Base-by-base conservation (phyloP, 2,888 invertebrate genomes). In the Drosophila leonis region DNA sequence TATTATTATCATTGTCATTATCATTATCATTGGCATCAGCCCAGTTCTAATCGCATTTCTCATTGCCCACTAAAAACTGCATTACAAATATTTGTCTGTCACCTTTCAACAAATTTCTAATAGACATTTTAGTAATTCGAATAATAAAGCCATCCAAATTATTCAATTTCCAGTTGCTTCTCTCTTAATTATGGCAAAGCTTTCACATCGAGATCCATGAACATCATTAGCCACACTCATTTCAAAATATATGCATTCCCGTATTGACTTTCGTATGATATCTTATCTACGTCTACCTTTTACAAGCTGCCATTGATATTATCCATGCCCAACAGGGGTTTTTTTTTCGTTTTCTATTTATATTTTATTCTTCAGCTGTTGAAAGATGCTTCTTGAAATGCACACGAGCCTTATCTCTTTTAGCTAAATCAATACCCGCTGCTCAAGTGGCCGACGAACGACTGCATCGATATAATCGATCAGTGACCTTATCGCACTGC, bases 401-500 rank as follows among this genome's bases (percentile, higher is more conserved):
- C 42, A 33, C 48, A 24, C 27, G 10, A 9, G 12, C 8, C 49
- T 70, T 70, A 71, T 70, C 69, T 41, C 15, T 48, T 41, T 29
- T 27, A 31, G 39, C 18, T 71, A 62, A 64, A 64, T 68, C 69
- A 55, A 75, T 56, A 72, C 54, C 65, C 72, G 77, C 77, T 61
- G 35, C 29, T 59, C 78, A 57, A 69, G 60, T 68, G 59, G 24
- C 9, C n/a, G 33, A 41, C 46, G 33, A 42, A 13, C 24, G 37
- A 33, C 49, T 49, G 31, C 35, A 44, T 54, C 56, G 73, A 41
- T 72, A 46, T 48, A 59, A 73, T 59, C 75, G 76, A 76, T 73
- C 76, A 73, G 75, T 78, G 75, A 78, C 61, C 76, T 76, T 79
- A 79, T 79, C 76, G 41, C 56, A 49, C 48, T 18, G 48, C 48